Conservation (phyloP, 2,888 invertebrate genomes). For the Phalangium opilio region DNA sequence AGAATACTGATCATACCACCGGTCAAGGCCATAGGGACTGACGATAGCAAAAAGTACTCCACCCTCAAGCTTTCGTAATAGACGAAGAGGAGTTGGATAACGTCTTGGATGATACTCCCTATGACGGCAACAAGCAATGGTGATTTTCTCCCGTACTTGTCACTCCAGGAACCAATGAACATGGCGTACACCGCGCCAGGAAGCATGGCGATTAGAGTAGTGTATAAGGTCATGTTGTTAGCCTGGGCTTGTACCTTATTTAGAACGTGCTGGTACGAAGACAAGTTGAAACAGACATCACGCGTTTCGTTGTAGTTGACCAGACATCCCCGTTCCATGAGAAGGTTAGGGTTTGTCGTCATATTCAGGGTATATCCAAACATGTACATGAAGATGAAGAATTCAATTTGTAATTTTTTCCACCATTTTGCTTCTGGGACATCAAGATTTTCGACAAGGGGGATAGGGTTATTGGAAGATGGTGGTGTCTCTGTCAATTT, state of each 20-base stretch:
- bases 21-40: no score
- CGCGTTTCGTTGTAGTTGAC: slow-evolving; percentile 9
- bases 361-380: slow-evolving; percentile 7
- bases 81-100: no score
- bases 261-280: neutral
- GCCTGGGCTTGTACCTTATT: slow-evolving; percentile 10
- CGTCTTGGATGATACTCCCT: slow-evolving; percentile 4
- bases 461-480: no score
- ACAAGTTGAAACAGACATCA: slow-evolving; percentile 14
- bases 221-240: slow-evolving; percentile 13
- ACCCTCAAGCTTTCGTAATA: no score
- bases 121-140: slow-evolving; percentile 8
- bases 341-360: slow-evolving; percentile 12
- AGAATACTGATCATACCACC: no score
- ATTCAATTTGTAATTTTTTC: slow-evolving; percentile 6
- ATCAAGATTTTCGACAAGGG: no score
- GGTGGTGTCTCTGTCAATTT: no score
- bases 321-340: slow-evolving; percentile 17
- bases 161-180: slow-evolving; percentile 20
- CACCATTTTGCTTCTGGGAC: no score
- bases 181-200: slow-evolving; percentile 11
- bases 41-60: no score
- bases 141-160: slow-evolving; percentile 17
- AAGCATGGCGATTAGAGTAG: slow-evolving; percentile 11
- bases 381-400: slow-evolving; percentile 13